Evolutionary conservation across 2,113 vertebrate genomes (phyloP).

Genomic region (Rhipidura dahli): DNA sequence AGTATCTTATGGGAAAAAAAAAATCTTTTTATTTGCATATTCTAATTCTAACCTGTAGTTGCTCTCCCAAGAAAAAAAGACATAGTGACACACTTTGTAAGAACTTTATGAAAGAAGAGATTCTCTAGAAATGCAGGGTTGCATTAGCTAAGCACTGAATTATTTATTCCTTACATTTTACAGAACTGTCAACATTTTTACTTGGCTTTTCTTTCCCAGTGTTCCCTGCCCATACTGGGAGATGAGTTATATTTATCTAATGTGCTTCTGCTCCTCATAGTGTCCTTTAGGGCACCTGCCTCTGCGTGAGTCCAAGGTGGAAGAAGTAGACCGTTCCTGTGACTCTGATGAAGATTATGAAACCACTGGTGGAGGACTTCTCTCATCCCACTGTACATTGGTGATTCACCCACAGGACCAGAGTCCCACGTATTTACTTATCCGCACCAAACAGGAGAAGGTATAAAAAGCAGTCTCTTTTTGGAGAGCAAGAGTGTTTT

Average conservation of each 20-base stretch:
- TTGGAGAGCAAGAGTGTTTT: not conserved
- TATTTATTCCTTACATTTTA: not conserved
- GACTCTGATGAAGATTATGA: conserved; percentile 92
- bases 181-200: not conserved
- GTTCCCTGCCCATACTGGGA: not conserved
- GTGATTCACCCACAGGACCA: conserved; percentile 86
- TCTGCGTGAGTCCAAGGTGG: conserved; percentile 78
- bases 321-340: conserved; percentile 88
- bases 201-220: not conserved
- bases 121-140: not conserved
- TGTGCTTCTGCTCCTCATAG: conserved; percentile 44
- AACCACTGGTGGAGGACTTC: conserved; percentile 78
- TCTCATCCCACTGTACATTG: conserved; percentile 85
- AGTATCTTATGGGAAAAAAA: not conserved
- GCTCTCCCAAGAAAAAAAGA: not conserved
- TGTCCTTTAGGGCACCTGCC: conserved; percentile 83
- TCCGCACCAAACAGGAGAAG: conserved; percentile 90
- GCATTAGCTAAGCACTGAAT: not conserved
- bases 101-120: not conserved
- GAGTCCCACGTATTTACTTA: conserved; percentile 87
- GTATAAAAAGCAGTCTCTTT: conserved; percentile 53
- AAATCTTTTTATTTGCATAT: not conserved
- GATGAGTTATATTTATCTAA: not conserved
- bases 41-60: not conserved
- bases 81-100: not conserved